Percentiles rank a stretch among this genome's conserved stretches.
phyloP scores from a whole-genome alignment of 2,797 vertebrate species.

The Pseudochirops cupreus region DNA sequence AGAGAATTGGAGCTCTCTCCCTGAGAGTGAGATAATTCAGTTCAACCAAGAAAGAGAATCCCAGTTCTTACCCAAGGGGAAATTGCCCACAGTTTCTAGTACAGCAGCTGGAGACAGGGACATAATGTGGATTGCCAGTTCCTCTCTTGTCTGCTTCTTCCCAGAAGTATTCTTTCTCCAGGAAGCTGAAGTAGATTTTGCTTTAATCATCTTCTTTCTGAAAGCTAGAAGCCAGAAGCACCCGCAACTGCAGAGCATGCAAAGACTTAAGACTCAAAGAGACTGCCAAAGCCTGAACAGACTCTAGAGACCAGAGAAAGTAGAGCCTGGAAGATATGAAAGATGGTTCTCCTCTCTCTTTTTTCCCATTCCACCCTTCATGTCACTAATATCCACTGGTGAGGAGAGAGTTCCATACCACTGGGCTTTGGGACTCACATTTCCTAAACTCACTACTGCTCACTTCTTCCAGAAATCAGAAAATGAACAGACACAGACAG shows the following conservation, averaged over 20 bases:
- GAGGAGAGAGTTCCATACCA: neutral
- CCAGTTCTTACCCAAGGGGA: neutral
- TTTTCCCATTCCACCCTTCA: too few species aligned
- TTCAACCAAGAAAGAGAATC: neutral
- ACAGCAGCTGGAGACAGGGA: too few species aligned
- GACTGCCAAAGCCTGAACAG: too few species aligned
- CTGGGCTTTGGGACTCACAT: neutral
- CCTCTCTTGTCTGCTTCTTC: too few species aligned
- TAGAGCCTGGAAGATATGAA: neutral
- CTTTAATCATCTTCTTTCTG: neutral
- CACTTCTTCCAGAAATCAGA: constrained; percentile 5
- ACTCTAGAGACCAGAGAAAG: neutral
- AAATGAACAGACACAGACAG: neutral
- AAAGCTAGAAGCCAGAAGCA: neutral
- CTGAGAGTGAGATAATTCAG: neutral
- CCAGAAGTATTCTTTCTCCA: too few species aligned
- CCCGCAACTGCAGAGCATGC: neutral
- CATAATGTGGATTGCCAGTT: neutral
- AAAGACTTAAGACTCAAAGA: neutral
- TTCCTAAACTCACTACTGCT: neutral
- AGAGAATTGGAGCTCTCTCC: neutral
- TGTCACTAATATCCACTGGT: neutral
- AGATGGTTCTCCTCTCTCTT: neutral
- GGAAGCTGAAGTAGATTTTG: too few species aligned
- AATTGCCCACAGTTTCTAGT: neutral